A percentile compares a stretch with the other conserved stretches of the same genome.
These are phyloP conservation scores for Epirrhoe tristata DNA, from an alignment of 2,888 invertebrate genomes.

Conservation along the genomic window DNA sequence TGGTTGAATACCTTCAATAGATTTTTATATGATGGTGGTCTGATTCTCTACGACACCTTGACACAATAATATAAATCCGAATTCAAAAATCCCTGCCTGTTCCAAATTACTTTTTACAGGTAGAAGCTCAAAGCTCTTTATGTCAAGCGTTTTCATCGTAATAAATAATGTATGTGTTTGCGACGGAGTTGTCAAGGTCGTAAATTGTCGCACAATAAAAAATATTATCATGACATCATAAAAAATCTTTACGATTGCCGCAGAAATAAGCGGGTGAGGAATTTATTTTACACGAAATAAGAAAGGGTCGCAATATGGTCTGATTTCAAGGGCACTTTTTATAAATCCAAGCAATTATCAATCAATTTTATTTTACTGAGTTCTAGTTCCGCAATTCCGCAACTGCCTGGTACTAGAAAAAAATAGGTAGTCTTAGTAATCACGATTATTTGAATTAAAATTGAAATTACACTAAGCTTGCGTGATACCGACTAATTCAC, in stretches of 20 bases:
- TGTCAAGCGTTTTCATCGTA: slow-evolving; percentile 6
- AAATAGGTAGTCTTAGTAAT: too few species aligned
- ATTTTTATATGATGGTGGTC: too few species aligned
- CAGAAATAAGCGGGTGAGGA: slow-evolving; percentile 62
- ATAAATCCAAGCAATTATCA: not conserved
- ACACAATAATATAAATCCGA: not conserved
- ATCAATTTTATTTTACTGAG: too few species aligned
- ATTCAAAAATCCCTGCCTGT: not conserved
- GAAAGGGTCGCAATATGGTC: slow-evolving; percentile 35
- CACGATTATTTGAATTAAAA: too few species aligned
- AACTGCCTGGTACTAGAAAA: too few species aligned
- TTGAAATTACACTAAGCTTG: too few species aligned
- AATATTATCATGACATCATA: slow-evolving; percentile 63
- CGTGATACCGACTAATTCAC: too few species aligned
- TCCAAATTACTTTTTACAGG: not conserved
- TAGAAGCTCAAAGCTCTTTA: not conserved
- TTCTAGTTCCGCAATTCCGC: too few species aligned
- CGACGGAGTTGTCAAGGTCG: slow-evolving; percentile 41
- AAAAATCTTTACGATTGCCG: slow-evolving; percentile 65
- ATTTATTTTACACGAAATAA: slow-evolving; percentile 57
- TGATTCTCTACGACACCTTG: too few species aligned
- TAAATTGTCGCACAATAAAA: slow-evolving; percentile 63
- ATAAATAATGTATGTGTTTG: slow-evolving; percentile 30
- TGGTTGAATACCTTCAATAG: too few species aligned
- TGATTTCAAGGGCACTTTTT: not conserved